Evolutionary conservation across 1,140 invertebrate genomes (phyloP).

Genomic region (Vanessa atalanta): DNA sequence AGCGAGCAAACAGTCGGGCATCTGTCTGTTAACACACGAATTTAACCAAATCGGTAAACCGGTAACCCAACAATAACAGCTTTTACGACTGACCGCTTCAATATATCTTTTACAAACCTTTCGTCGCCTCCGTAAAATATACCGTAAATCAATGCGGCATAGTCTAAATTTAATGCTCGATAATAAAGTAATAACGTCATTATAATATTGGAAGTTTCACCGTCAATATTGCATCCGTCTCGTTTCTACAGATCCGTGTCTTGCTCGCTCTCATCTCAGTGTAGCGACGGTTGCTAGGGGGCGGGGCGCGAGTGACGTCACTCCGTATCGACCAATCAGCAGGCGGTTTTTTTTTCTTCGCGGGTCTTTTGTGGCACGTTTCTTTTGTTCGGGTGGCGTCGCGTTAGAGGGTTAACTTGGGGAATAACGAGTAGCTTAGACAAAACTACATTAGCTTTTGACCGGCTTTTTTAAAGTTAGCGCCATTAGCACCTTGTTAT

Average conservation of each 20-base stretch:
- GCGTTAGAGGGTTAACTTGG: slow-evolving; percentile 50
- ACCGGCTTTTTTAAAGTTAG: slow-evolving; percentile 42
- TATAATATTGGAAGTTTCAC: slow-evolving; percentile 26
- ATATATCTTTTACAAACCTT: slow-evolving; percentile 44
- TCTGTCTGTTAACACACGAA: slow-evolving; percentile 77
- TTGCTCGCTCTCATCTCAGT: slow-evolving; percentile 69
- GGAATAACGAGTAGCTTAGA: slow-evolving; percentile 56
- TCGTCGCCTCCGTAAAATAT: slow-evolving; percentile 23
- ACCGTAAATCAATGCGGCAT: slow-evolving; percentile 30
- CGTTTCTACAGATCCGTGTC: slow-evolving; percentile 49
- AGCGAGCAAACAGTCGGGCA: slow-evolving; percentile 58
- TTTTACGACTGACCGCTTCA: slow-evolving; percentile 72
- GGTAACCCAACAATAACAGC: slow-evolving; percentile 79
- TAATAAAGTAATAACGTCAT: slow-evolving; percentile 28
- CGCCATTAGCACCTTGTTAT: slow-evolving; percentile 37
- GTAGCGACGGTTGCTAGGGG: slow-evolving; percentile 72
- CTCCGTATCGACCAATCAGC: slow-evolving; percentile 55
- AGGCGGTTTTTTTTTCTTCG: slow-evolving; percentile 45
- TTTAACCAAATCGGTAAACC: slow-evolving; percentile 80
- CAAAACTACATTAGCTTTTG: slow-evolving; percentile 47
- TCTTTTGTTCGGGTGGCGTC: slow-evolving; percentile 55
- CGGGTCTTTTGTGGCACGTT: slow-evolving; percentile 50
- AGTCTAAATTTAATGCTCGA: slow-evolving; percentile 26
- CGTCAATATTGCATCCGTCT: slow-evolving; percentile 65
- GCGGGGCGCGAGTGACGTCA: slow-evolving; percentile 71